Percentiles rank a stretch among this genome's conserved stretches.
These are phyloP conservation scores for Cairina moschata DNA, from an alignment of 2,113 vertebrate genomes.

Conservation along the genomic window DNA sequence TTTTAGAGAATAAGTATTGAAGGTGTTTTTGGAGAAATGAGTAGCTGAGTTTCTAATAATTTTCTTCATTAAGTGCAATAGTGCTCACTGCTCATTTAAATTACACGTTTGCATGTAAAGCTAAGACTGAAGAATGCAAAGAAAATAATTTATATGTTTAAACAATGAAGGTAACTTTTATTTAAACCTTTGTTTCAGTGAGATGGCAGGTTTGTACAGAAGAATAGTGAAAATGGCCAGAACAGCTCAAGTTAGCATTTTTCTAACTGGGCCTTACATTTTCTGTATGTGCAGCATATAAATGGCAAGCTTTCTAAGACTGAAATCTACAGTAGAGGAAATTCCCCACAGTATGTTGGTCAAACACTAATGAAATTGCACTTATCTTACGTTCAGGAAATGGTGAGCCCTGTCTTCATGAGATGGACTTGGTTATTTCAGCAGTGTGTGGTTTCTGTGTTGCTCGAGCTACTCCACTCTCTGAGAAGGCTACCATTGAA, in stretches of 20 bases:
- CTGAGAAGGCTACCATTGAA: neutral
- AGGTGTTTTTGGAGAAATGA: neutral
- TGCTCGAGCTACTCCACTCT: neutral
- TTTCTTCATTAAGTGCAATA: neutral
- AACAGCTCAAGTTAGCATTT: neutral
- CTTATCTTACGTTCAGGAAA: conserved; percentile 78
- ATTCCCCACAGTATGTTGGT: conserved; percentile 80
- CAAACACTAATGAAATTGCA: conserved; percentile 83
- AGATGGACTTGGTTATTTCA: conserved; percentile 49
- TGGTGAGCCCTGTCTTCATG: conserved; percentile 76
- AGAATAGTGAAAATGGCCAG: neutral
- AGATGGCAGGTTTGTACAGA: neutral
- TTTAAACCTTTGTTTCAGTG: neutral
- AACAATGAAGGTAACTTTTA: neutral
- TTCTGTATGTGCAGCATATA: neutral
- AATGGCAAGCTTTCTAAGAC: conserved; percentile 38
- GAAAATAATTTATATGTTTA: neutral
- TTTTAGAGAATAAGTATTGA: neutral
- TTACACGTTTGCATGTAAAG: neutral
- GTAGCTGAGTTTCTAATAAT: neutral
- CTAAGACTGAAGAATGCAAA: neutral
- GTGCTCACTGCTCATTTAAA: neutral
- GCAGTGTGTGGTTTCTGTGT: neutral
- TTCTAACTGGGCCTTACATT: neutral
- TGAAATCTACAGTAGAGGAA: conserved; percentile 66